These are phyloP conservation scores for Euglossa dilemma DNA, from an alignment of 1,140 invertebrate genomes.

Conservation along the genomic window DNA sequence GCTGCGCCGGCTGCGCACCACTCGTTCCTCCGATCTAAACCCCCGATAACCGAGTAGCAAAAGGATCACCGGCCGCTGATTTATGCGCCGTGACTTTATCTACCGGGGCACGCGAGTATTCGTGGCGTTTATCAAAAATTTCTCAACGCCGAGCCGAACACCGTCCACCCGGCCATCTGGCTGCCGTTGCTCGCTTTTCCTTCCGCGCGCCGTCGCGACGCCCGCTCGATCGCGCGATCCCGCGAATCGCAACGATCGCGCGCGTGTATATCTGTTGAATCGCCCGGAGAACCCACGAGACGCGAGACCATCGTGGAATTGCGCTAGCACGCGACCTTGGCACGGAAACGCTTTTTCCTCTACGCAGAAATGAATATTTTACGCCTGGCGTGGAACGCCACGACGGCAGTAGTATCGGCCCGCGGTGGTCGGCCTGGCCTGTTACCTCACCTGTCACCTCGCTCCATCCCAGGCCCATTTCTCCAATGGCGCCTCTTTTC, in stretches of 20 bases:
- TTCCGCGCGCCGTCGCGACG: neutral
- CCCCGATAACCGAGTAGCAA: slow-evolving; percentile 27
- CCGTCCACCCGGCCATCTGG: neutral
- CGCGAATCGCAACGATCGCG: slow-evolving; percentile 12
- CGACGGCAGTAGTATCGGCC: neutral
- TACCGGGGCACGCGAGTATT: slow-evolving; percentile 2
- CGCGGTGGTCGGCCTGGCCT: neutral
- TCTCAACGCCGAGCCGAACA: neutral
- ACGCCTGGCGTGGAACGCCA: neutral
- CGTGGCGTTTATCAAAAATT: neutral
- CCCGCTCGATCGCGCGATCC: neutral
- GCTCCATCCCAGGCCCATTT: no score
- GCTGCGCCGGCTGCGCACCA: neutral
- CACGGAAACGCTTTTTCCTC: slow-evolving; percentile 37
- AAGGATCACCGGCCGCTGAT: slow-evolving; percentile 6
- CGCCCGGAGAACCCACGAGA: neutral
- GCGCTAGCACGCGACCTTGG: slow-evolving; percentile 22
- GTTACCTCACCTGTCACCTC: neutral
- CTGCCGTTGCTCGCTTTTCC: no score
- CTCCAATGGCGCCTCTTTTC: no score
- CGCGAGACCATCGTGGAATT: neutral
- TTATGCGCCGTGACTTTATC: slow-evolving; percentile 3
- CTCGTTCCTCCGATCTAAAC: neutral
- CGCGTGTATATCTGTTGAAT: slow-evolving; percentile 11
- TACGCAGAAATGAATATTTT: slow-evolving; percentile 40